These are phyloP conservation scores for Scaptomyza reducta DNA, from an alignment of 2,888 invertebrate genomes.

Conservation along the genomic window DNA sequence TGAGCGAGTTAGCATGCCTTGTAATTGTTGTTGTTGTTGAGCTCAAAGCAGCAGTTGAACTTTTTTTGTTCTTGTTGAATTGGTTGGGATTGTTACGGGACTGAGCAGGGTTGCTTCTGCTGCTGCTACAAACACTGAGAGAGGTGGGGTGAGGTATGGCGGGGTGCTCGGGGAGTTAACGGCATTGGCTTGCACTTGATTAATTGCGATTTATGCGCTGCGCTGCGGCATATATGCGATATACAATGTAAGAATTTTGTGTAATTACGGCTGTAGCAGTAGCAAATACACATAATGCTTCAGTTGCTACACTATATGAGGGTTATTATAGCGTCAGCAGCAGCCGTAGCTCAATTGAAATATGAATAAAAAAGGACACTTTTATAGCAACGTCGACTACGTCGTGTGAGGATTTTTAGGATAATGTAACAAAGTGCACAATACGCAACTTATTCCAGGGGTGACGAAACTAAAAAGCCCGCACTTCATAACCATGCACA, in stretches of 20 bases:
- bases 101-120: slow-evolving; percentile 40
- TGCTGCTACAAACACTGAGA: slow-evolving; percentile 11
- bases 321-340: slow-evolving; percentile 36
- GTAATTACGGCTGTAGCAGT: slow-evolving; percentile 63
- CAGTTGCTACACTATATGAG: slow-evolving; percentile 46
- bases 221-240: slow-evolving; percentile 68
- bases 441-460: slow-evolving; percentile 32
- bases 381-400: slow-evolving; percentile 27
- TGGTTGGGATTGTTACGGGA: slow-evolving; percentile 26
- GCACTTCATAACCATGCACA: slow-evolving; percentile 41
- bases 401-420: slow-evolving; percentile 30
- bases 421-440: slow-evolving; percentile 44
- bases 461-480: slow-evolving; percentile 34
- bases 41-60: slow-evolving; percentile 58
- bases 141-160: neutral
- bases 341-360: slow-evolving; percentile 41
- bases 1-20: slow-evolving; percentile 28
- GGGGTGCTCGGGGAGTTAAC: slow-evolving; percentile 46
- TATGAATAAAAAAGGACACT: slow-evolving; percentile 55
- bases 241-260: slow-evolving; percentile 55
- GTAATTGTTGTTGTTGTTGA: slow-evolving; percentile 59
- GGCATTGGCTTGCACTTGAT: slow-evolving; percentile 79
- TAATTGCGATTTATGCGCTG: slow-evolving; percentile 77
- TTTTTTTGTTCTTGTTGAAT: slow-evolving; percentile 40
- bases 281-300: slow-evolving; percentile 31